phyloP scores from a whole-genome alignment of 2,888 invertebrate species.

The Cerastis rubricosa region DNA sequence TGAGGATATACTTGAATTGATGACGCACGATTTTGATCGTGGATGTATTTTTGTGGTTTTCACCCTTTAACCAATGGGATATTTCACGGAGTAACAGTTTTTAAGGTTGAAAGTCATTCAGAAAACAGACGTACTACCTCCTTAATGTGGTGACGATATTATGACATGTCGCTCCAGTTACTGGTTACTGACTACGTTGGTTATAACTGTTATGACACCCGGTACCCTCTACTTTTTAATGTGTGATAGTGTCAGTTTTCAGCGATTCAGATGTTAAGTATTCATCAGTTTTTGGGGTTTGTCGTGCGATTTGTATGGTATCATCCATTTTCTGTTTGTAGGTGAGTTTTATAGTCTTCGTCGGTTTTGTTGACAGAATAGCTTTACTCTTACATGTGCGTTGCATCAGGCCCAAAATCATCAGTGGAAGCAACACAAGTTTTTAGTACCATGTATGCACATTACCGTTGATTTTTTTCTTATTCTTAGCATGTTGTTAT shows the following conservation, averaged over 20 bases:
- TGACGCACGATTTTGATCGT: not conserved
- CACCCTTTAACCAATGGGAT: not conserved
- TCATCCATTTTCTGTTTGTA: not conserved
- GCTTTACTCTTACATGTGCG: not conserved
- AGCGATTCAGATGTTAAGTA: not conserved
- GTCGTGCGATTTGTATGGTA: not conserved
- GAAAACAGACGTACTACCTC: slow-evolving; percentile 53
- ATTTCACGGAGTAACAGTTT: not conserved
- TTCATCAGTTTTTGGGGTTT: slow-evolving; percentile 1
- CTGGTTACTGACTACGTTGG: slow-evolving; percentile 62
- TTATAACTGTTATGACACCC: slow-evolving; percentile 44
- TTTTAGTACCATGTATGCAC: not conserved
- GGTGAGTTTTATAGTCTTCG: not conserved
- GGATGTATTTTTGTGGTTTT: not conserved
- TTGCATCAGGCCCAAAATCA: not conserved
- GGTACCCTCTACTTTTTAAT: slow-evolving; percentile 30
- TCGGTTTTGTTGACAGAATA: not conserved
- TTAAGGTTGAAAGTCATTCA: not conserved
- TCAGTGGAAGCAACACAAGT: not conserved
- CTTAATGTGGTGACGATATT: slow-evolving; percentile 83
- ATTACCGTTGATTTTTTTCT: too few relatives aligned
- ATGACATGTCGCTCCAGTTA: slow-evolving; percentile 72
- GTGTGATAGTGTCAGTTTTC: slow-evolving; percentile 16
- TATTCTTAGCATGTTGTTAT: not conserved
- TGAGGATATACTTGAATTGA: slow-evolving; percentile 1